A percentile compares a stretch with the other conserved stretches of the same genome.
phyloP scores from a whole-genome alignment of 2,113 vertebrate species.

The Cinclus cinclus region DNA sequence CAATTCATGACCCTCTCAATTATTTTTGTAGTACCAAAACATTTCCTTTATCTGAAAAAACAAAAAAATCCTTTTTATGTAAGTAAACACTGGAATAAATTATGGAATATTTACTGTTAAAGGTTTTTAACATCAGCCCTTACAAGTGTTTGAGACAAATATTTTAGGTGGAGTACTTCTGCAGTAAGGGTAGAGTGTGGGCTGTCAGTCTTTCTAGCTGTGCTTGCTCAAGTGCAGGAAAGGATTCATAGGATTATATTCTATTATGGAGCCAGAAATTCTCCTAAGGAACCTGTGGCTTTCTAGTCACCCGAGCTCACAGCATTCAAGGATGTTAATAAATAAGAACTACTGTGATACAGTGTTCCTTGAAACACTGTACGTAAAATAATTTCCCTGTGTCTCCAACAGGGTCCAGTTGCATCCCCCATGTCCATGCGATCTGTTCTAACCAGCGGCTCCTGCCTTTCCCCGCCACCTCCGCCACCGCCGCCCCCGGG shows the following conservation, averaged over 20 bases:
- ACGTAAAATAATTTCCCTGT: neutral
- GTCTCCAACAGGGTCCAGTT: slow-evolving; percentile 81
- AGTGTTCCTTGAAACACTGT: neutral
- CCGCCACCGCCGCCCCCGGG: slow-evolving; percentile 80
- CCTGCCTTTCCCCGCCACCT: slow-evolving; percentile 59
- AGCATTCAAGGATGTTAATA: neutral
- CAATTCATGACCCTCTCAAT: neutral
- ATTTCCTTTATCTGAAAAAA: neutral
- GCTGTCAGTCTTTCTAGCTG: neutral
- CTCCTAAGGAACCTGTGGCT: neutral
- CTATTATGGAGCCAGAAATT: neutral
- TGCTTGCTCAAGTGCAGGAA: neutral
- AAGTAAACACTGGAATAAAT: neutral
- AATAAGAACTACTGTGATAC: neutral
- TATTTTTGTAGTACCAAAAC: neutral
- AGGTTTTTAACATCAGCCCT: neutral
- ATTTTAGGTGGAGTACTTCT: neutral
- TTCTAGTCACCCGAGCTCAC: neutral
- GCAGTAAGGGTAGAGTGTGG: neutral
- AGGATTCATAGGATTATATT: neutral
- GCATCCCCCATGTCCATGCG: slow-evolving; percentile 74
- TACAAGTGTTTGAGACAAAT: neutral
- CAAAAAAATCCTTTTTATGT: neutral
- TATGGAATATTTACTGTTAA: neutral
- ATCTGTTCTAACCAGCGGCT: slow-evolving; percentile 48